A percentile compares a stretch with the other conserved stretches of the same genome.
These are phyloP conservation scores for Diadromus collaris DNA, from an alignment of 2,888 invertebrate species.

Conservation along the genomic window DNA sequence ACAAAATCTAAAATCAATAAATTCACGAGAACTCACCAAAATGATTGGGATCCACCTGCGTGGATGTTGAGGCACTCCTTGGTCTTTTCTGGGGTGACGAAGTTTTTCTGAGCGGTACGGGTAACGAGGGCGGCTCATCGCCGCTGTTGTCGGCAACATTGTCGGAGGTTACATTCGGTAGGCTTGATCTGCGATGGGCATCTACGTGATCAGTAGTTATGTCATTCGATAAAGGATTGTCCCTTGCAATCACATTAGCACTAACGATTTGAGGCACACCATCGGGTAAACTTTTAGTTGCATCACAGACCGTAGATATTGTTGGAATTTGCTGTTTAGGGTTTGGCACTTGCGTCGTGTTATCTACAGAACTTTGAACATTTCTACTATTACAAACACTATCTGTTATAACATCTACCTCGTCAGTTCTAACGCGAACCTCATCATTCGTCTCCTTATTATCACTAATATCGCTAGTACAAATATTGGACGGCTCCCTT, in stretches of 20 bases:
- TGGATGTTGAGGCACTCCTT: constrained; percentile 89
- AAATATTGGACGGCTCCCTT: constrained; percentile 79
- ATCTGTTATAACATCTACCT: constrained; percentile 74
- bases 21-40: constrained; percentile 84
- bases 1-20: constrained; percentile 17
- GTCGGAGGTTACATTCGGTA: constrained; percentile 81
- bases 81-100: constrained; percentile 87
- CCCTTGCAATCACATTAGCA: constrained; percentile 74
- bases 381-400: constrained; percentile 78
- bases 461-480: constrained; percentile 78
- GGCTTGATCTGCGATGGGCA: constrained; percentile 83
- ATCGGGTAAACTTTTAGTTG: constrained; percentile 81
- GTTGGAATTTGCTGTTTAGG: constrained; percentile 83
- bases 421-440: constrained; percentile 69
- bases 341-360: constrained; percentile 80
- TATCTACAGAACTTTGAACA: constrained; percentile 78
- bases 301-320: constrained; percentile 88
- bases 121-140: constrained; percentile 78
- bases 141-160: constrained; percentile 72
- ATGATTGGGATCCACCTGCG: constrained; percentile 92
- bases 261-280: constrained; percentile 78
- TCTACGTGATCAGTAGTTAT: constrained; percentile 76
- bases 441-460: constrained; percentile 68
- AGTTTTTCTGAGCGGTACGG: constrained; percentile 73
- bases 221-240: constrained; percentile 72